Evolutionary conservation across 37 sponge, comb jelly and placozoan species (phyloP).

Genomic region (Chondrosia reniformis): DNA sequence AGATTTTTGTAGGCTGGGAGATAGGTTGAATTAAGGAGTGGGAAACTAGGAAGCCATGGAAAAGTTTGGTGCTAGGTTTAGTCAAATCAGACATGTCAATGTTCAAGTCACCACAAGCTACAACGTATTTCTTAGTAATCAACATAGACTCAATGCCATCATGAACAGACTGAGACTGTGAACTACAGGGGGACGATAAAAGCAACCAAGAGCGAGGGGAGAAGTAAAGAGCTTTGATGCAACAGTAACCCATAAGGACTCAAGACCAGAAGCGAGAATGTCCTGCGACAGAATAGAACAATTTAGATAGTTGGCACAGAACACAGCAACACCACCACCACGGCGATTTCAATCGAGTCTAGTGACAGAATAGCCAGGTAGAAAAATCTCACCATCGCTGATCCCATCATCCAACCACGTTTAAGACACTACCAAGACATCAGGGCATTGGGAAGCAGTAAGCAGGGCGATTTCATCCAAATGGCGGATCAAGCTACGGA

Average conservation of each 20-base stretch:
- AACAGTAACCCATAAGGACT: conserved; percentile 13
- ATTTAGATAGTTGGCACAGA: background rate
- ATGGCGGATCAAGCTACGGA: background rate
- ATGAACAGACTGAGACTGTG: background rate
- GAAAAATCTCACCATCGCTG: background rate
- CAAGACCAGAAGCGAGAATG: background rate
- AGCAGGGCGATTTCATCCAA: background rate
- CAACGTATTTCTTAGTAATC: background rate
- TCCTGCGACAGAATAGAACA: background rate
- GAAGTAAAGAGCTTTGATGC: background rate
- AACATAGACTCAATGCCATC: conserved; percentile 18
- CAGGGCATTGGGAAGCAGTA: background rate
- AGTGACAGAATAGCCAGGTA: background rate
- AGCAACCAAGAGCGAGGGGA: conserved; percentile 9
- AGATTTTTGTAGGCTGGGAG: background rate
- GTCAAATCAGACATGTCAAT: background rate
- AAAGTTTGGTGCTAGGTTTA: background rate
- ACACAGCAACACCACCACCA: background rate
- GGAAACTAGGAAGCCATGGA: background rate
- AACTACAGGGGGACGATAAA: conserved; percentile 13
- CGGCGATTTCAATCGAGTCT: background rate
- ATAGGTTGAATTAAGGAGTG: conserved; percentile 7
- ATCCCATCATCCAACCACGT: background rate
- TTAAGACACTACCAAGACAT: background rate
- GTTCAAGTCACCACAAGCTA: conserved; percentile 14